Base-by-base conservation (phyloP, 2,113 vertebrate genomes). In the Vidua macroura region DNA sequence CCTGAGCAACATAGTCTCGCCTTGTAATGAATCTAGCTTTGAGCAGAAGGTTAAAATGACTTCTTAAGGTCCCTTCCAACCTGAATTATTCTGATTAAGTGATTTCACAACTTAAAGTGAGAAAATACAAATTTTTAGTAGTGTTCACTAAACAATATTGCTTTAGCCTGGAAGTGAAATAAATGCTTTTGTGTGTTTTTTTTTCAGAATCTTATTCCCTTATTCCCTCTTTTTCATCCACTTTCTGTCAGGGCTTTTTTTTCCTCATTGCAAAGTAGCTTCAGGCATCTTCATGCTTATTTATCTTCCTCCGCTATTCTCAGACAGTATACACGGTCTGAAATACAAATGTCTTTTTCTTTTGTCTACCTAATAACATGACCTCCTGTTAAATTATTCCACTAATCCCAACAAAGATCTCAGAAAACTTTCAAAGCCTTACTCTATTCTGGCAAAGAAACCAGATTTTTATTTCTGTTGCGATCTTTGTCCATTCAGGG, bases 271-370 rank as follows among this genome's bases (percentile, higher is more conserved):
- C 51, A 74, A 31, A 70, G 82, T 78, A 79, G 52, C 91, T 90
- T 89, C 52, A 82, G 92, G 82, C 83, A 83, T 83, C 64, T 60
- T 72, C 41, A 64, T 62, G 27, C 31, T 92, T 80, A 46, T 55
- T 86, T 83, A 93, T 86, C 52, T 93, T 93, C 30, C 56, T 86
- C 41, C 1, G 1, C 59, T 90, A 43, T 81, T 88, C 60, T 58
- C 76, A 92, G 68, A 81, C 24, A 48, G 23, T 67, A 63, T 15
- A 60, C 21, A 4, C 73, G 91, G 55, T 91, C 73, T 96, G 73
- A 95, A 93, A 67, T 92, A 62, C 60, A 92, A 92, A 84, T 92
- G 33, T 69, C 20, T 77, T 91, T 83, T 86, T 90, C 89, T 43
- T 86, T 52, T 48, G 48, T 92, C 35, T 87, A 39, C 60, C 44